Evolutionary conservation across 2,888 invertebrate species (phyloP).

Genomic region (Toxonevra muliebris): DNA sequence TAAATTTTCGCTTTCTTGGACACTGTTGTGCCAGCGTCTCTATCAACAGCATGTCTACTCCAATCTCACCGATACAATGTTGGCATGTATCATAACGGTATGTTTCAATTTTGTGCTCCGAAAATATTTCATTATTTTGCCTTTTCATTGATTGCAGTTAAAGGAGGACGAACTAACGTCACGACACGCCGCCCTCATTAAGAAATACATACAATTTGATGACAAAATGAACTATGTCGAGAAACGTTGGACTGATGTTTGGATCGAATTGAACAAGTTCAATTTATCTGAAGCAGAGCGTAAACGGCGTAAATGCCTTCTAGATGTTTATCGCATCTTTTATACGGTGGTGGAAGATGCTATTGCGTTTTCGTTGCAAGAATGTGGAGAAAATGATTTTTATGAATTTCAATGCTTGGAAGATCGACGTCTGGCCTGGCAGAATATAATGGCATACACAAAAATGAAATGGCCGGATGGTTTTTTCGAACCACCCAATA

Average conservation of each 20-base stretch:
- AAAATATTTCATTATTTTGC: neutral
- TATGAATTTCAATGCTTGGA: slow-evolving; percentile 60
- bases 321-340: slow-evolving; percentile 60
- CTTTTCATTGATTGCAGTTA: slow-evolving; percentile 42
- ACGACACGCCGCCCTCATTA: slow-evolving; percentile 61
- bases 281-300: slow-evolving; percentile 60
- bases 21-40: slow-evolving; percentile 73
- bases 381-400: slow-evolving; percentile 59
- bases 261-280: slow-evolving; percentile 61
- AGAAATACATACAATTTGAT: slow-evolving; percentile 69
- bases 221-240: slow-evolving; percentile 70
- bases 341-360: slow-evolving; percentile 60
- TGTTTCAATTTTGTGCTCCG: slow-evolving; percentile 36
- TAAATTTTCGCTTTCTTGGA: slow-evolving; percentile 75
- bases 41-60: slow-evolving; percentile 69
- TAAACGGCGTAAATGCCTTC: slow-evolving; percentile 58
- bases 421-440: slow-evolving; percentile 62
- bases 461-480: slow-evolving; percentile 60
- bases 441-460: slow-evolving; percentile 61
- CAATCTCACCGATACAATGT: slow-evolving; percentile 69
- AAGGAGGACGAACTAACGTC: slow-evolving; percentile 60
- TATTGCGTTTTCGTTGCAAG: slow-evolving; percentile 56
- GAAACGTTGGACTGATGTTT: slow-evolving; percentile 66
- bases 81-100: slow-evolving; percentile 68
- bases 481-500: slow-evolving; percentile 58